A percentile compares a stretch with the other conserved stretches of the same genome.
Evolutionary conservation across 2,797 vertebrate species (phyloP).

Genomic region (Dallia pectoralis): DNA sequence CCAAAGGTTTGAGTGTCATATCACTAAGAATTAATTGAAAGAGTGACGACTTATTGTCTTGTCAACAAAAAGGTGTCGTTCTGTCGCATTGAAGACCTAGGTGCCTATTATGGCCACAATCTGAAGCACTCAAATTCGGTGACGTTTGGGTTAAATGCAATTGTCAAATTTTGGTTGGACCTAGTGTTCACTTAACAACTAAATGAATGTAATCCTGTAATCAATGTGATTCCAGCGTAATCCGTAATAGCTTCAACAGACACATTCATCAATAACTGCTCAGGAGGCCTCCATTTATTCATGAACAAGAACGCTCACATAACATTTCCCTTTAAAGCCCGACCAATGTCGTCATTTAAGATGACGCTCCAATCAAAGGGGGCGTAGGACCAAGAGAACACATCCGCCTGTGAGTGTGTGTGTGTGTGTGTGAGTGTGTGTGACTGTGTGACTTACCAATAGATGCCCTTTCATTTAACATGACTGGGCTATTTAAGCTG

Average conservation of each 20-base stretch:
- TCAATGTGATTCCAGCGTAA: constrained; percentile 33
- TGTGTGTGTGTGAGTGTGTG: constrained; percentile 13
- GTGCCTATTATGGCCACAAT: no score
- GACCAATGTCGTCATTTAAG: constrained; percentile 42
- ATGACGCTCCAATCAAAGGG: constrained; percentile 21
- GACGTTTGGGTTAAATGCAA: no score
- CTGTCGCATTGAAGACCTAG: constrained; percentile 6
- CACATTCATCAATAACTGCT: constrained; percentile 54
- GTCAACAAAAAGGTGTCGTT: background rate
- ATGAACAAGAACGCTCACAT: constrained; percentile 28
- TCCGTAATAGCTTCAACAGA: constrained; percentile 38
- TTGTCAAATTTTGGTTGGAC: no score
- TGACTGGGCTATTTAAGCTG: constrained; percentile 23
- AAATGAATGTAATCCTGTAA: background rate
- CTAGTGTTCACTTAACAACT: no score
- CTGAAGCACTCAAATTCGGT: no score
- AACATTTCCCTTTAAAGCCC: constrained; percentile 32
- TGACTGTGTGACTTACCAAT: background rate
- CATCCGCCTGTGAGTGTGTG: constrained; percentile 9
- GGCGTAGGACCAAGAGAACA: constrained; percentile 6
- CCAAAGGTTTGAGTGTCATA: no score
- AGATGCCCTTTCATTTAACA: constrained; percentile 20
- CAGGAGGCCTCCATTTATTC: constrained; percentile 42
- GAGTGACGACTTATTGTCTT: no score
- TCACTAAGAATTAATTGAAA: no score